Conservation (phyloP, 92 coral and sea anemone species). For the Porites cylindrica region DNA sequence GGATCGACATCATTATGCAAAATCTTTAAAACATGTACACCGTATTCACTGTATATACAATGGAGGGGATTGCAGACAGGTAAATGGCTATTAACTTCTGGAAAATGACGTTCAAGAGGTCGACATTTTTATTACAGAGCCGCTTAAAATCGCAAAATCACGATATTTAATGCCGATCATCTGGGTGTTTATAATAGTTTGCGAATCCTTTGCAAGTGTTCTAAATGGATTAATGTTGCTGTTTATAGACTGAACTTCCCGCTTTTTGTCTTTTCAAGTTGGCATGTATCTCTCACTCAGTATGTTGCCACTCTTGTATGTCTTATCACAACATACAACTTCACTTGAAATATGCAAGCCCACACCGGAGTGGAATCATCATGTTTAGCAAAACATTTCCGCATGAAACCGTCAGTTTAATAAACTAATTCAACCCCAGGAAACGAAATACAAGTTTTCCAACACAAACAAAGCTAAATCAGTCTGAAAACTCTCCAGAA, state of each 20-base stretch:
- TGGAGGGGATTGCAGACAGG: conserved; percentile 34
- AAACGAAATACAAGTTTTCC: not conserved
- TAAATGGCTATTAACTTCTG: conserved; percentile 23
- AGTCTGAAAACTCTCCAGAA: conserved; percentile 9
- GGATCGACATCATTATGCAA: not conserved
- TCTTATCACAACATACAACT: conserved; percentile 12
- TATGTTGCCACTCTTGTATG: conserved; percentile 23
- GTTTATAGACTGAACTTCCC: conserved; percentile 12
- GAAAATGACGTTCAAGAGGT: conserved; percentile 46
- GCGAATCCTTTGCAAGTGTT: not conserved
- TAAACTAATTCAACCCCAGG: conserved; percentile 28
- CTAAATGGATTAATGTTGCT: conserved; percentile 16
- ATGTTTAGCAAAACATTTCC: conserved; percentile 39
- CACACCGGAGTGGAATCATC: conserved; percentile 24
- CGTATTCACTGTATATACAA: no score
- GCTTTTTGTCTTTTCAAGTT: conserved; percentile 26
- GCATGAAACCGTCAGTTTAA: conserved; percentile 16
- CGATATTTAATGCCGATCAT: conserved; percentile 11
- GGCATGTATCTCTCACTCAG: conserved; percentile 5
- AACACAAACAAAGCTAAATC: not conserved
- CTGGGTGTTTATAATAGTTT: conserved; percentile 7
- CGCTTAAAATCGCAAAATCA: conserved; percentile 21
- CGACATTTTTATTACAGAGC: conserved; percentile 33
- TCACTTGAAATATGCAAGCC: not conserved
- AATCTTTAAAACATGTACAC: not conserved